Evolutionary conservation across 2,888 invertebrate genomes (phyloP), one percentile per base, ranked within the genome.

Genomic region (Alentia gelatinosa): DNA sequence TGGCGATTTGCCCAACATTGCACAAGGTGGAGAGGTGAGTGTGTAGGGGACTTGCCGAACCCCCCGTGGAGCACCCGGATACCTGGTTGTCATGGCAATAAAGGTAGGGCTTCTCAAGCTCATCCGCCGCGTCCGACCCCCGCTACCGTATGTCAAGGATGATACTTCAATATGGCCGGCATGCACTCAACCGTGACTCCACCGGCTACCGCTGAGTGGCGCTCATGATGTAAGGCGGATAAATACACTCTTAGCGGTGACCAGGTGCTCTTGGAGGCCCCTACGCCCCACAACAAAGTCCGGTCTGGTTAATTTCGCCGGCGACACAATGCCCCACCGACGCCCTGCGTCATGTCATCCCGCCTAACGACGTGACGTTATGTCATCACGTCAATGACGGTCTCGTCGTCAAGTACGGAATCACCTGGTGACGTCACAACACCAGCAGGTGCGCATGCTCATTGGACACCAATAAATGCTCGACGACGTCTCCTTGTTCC

Each of bases 371-470:
- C 83, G 30, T 19, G 75, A 30, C 75, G 23, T 83, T 83, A 83
- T 23, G 83, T 83, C 83, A 83, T 42, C 39, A 83, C 83, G 83
- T 83, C 83, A 83, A 12, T 83, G 83, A 26, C 40, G 83, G 83
- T 23, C 37, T 23, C 39, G 83, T 83, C 39, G 83, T 83, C 83
- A 83, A 83, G 83, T 83, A 42, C 39, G 42, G 42, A 83, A 39
- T 83, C 83, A 83, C 83, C 39, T 26, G 23, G 47, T 86, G 26
- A 86, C 86, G 50, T 86, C 47, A 86, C 86, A 47, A 19, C 4
- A 86, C 86, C 86, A 86, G 86, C 86, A 86, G 86, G 86, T 86
- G 86, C 86, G 86, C 42, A n/a, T 86, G 86, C 86, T 33, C 30
- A 79, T 26, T n/a, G 33, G 68, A 68, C 68, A 30, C 33, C 68